Base-by-base conservation (phyloP, 2,113 vertebrate genomes). In the Lethenteron reissneri region DNA sequence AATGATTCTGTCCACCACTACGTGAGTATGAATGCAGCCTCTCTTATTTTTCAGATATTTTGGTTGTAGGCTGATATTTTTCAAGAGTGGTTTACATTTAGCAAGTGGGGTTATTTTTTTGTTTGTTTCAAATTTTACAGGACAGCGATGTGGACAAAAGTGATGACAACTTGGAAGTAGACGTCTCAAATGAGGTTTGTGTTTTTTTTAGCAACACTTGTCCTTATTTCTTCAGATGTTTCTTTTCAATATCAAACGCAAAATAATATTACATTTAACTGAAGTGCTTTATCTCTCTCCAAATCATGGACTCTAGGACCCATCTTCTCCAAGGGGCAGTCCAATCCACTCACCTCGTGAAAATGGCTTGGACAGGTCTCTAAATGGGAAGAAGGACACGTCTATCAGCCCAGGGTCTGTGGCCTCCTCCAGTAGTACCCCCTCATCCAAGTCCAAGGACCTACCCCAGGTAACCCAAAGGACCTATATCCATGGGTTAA, bases 391-490 rank as follows among this genome's bases (percentile, higher is more conserved):
- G 76, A 88, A 88, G 75, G 86, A 88, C 11, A 84, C 83, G 21
- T 88, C 86, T 2, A 85, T 85, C 70, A 88, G 86, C 76, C 86
- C 86, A 2, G 86, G 84, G 2, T 88, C 86, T 72, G 87, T 85
- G 0, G 86, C 86, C 41, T 88, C 86, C 71, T 86, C 85, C 10
- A 84, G 83, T 78, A 88, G 86, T 75, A 86, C 85, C 2, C 76
- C 85, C 72, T 88, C 86, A 57, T 79, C 85, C 73, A 88, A 87
- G 79, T 88, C 85, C 77, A 88, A 88, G 84, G 86, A 88, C 80
- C 82, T 86, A 68, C 80, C 80, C 75, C 78, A 86, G 82, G 85
- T 87, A 73, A 68, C 41, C 41, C 41, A 6, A 41, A 41, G 4
- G 41, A 41, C 41, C 41, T 41, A 41, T 41, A 41, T 41, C 41